A percentile compares a stretch with the other conserved stretches of the same genome.
phyloP scores from a whole-genome alignment of 2,797 vertebrate species.

The Protosalanx chinensis region DNA sequence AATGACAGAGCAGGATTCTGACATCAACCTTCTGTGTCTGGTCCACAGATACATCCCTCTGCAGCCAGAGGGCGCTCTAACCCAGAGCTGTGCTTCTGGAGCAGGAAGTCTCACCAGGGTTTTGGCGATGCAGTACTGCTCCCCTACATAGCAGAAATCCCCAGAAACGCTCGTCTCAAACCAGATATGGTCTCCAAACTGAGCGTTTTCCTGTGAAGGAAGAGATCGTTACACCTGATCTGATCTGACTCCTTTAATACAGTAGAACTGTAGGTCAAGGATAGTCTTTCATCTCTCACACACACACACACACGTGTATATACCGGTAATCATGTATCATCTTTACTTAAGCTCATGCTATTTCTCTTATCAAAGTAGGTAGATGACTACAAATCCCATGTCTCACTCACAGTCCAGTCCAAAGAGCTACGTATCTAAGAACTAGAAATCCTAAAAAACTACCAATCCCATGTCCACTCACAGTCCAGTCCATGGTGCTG shows the following conservation, averaged over 20 bases:
- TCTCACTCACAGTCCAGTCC: constrained; percentile 92
- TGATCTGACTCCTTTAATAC: background rate
- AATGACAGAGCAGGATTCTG: no score
- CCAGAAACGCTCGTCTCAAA: constrained; percentile 91
- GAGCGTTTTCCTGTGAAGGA: constrained; percentile 82
- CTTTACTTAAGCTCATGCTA: no score
- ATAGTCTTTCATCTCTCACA: no score
- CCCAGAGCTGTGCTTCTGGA: background rate
- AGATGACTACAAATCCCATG: background rate
- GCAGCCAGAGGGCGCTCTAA: constrained; percentile 32
- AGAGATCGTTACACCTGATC: background rate
- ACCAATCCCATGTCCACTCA: constrained; percentile 69
- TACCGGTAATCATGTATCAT: no score
- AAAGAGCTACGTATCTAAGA: constrained; percentile 81
- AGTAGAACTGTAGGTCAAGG: no score
- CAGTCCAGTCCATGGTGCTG: constrained; percentile 88
- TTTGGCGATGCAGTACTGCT: constrained; percentile 89
- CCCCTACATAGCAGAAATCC: constrained; percentile 96
- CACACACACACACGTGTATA: no score
- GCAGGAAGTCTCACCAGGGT: constrained; percentile 79
- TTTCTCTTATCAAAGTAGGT: no score
- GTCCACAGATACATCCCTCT: background rate
- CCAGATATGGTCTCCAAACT: constrained; percentile 95
- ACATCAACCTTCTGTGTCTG: background rate
- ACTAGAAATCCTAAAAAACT: no score